These are phyloP conservation scores for Caenorhabditis macrosperma DNA, from an alignment of 2,888 invertebrate genomes.

Conservation along the genomic window DNA sequence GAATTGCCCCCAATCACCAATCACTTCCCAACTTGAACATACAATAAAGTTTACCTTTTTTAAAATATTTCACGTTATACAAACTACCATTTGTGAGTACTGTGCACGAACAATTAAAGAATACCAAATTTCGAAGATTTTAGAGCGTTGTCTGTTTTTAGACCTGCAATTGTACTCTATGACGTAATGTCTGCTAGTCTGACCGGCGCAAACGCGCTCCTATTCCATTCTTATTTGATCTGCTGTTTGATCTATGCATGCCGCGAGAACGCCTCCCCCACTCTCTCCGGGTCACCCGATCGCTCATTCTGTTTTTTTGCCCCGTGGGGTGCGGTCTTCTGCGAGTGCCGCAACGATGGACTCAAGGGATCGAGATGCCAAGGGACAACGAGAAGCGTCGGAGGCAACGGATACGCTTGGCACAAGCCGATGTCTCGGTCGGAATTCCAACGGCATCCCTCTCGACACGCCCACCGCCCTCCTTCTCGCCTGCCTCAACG, in stretches of 20 bases:
- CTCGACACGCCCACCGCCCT: no score
- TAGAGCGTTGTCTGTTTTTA: constrained; percentile 1
- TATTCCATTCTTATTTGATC: no score
- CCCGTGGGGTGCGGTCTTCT: no score
- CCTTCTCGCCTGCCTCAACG: no score
- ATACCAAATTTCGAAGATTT: neutral
- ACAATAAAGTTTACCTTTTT: neutral
- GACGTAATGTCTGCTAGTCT: no score
- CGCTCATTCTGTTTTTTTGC: no score
- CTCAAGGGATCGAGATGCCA: constrained; percentile 97
- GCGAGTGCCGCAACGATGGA: constrained; percentile 91
- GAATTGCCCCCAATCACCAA: neutral
- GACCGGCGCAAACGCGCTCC: no score
- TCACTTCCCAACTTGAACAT: neutral
- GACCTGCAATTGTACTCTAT: no score
- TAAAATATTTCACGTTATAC: neutral
- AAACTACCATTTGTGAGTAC: neutral
- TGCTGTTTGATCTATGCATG: no score
- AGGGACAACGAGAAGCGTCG: constrained; percentile 94
- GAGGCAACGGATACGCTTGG: constrained; percentile 97
- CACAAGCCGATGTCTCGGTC: constrained; percentile 95
- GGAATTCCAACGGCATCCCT: no score
- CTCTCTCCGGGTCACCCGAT: no score
- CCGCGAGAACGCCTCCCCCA: no score
- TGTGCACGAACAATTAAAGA: neutral